Evolutionary conservation across 2,888 invertebrate species (phyloP).

Genomic region (Diaprepes abbreviatus): DNA sequence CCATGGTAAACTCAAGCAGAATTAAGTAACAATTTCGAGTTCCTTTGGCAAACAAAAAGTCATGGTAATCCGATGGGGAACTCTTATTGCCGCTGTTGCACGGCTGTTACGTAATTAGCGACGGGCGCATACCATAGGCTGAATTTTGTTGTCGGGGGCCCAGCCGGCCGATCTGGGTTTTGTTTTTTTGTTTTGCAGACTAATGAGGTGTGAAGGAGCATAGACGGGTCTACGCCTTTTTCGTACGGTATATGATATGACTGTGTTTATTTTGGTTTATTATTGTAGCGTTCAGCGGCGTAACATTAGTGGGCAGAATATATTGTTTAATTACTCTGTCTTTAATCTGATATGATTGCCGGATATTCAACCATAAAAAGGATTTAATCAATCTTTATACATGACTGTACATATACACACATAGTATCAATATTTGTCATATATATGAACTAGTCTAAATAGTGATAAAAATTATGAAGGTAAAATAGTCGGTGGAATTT

Average conservation of each 20-base stretch:
- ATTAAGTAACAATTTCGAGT: neutral
- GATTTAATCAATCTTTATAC: too few relatives aligned
- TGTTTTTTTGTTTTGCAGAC: neutral
- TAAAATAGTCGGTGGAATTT: too few relatives aligned
- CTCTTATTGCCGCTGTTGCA: neutral
- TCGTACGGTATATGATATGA: neutral
- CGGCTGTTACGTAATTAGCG: slow-evolving; percentile 6
- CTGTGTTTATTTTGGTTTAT: too few relatives aligned
- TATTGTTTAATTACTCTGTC: too few relatives aligned
- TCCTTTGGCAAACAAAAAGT: neutral
- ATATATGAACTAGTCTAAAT: too few relatives aligned
- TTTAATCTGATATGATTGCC: too few relatives aligned
- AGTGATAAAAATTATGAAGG: too few relatives aligned
- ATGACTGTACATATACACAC: too few relatives aligned
- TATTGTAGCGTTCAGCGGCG: too few relatives aligned
- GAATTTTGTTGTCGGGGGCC: slow-evolving; percentile 13
- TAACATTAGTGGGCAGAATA: too few relatives aligned
- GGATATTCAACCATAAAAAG: too few relatives aligned
- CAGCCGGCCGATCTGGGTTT: slow-evolving; percentile 1
- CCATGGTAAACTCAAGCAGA: neutral
- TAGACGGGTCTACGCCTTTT: neutral
- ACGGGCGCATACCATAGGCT: slow-evolving; percentile 8
- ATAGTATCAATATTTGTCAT: too few relatives aligned
- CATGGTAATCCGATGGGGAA: slow-evolving; percentile 2
- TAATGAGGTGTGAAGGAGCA: neutral